These are phyloP conservation scores for Ruditapes philippinarum DNA, from an alignment of 1,140 invertebrate genomes.

Conservation along the genomic window DNA sequence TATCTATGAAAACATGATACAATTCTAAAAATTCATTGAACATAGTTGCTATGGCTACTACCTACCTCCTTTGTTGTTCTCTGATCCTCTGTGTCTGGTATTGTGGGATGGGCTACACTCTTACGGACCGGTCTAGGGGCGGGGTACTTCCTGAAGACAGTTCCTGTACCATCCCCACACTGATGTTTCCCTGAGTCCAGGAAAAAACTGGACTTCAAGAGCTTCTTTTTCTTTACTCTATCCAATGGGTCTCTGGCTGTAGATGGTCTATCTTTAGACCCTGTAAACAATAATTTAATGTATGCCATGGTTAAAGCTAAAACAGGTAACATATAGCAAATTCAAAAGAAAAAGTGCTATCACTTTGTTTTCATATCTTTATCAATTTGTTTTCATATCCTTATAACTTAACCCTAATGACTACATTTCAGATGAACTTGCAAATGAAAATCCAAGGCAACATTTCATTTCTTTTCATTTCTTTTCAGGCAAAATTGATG, in stretches of 20 bases:
- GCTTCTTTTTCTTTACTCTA: conserved; percentile 73
- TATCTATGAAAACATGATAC: too few relatives aligned
- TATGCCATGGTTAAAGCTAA: not conserved
- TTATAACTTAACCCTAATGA: too few relatives aligned
- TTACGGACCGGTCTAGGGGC: conserved; percentile 82
- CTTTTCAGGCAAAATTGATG: too few relatives aligned
- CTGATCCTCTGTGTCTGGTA: conserved; percentile 84
- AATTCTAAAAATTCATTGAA: too few relatives aligned
- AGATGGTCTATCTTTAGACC: conserved; percentile 71
- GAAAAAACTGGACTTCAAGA: conserved; percentile 81
- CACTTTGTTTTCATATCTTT: too few relatives aligned
- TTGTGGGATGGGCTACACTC: conserved; percentile 75
- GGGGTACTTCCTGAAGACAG: conserved; percentile 82
- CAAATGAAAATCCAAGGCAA: too few relatives aligned
- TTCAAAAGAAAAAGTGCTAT: too few relatives aligned
- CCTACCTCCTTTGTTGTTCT: conserved; percentile 85
- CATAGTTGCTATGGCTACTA: too few relatives aligned
- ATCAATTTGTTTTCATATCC: too few relatives aligned
- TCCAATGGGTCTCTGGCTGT: conserved; percentile 84
- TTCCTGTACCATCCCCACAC: conserved; percentile 77
- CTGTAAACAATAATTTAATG: conserved; percentile 13
- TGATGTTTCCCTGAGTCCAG: conserved; percentile 76
- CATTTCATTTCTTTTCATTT: too few relatives aligned
- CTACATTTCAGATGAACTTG: too few relatives aligned
- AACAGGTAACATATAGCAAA: not conserved